Base-by-base conservation (phyloP, 30 jellyfish, hydroid and myxozoan genomes). In the Aurelia aurita region DNA sequence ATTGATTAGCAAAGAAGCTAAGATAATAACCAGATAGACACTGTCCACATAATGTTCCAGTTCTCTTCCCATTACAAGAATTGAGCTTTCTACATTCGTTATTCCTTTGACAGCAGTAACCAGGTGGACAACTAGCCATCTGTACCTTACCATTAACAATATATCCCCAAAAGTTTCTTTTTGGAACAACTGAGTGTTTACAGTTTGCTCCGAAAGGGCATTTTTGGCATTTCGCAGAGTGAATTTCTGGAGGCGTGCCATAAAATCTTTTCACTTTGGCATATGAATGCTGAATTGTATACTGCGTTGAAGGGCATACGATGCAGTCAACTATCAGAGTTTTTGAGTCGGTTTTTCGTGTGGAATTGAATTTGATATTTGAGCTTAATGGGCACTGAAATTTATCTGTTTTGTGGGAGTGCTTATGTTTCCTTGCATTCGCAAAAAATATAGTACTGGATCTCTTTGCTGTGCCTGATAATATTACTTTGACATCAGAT, bases 121-220 rank as follows among this genome's bases (percentile, higher is more conserved):
- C 72, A 16, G 85, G 85, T 9, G 72, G 85, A 5, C 85, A 73
- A 18, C 58, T 29, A 20, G 49, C 23, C 85, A 73, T 73, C 44
- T 45, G 29, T 22, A 32, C 22, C 26, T 27, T n/a, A 15, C 26
- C 31, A 7, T 31, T 13, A 73, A 15, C 26, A 18, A 5, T 19
- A 53, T 20, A 73, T n/a, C 85, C 85, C 85, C 85, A 73, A 58
- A 73, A 73, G 10, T 73, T 73, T 15, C 58, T 59, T 49, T 73
- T 73, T 15, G 85, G 72, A 11, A 18, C 31, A 25, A 73, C 26
- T 1, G 19, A 18, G 11, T 26, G 20, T 2, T 39, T 28, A 26
- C 85, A 73, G 14, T 13, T 12, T 54, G 71, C 85, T 57, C 85
- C 85, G n/a, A 73, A 73, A 19, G 72, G 68, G 72, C 85, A 73